Evolutionary conservation across 2,113 vertebrate genomes (phyloP).

Genomic region (Polyodon spathula): DNA sequence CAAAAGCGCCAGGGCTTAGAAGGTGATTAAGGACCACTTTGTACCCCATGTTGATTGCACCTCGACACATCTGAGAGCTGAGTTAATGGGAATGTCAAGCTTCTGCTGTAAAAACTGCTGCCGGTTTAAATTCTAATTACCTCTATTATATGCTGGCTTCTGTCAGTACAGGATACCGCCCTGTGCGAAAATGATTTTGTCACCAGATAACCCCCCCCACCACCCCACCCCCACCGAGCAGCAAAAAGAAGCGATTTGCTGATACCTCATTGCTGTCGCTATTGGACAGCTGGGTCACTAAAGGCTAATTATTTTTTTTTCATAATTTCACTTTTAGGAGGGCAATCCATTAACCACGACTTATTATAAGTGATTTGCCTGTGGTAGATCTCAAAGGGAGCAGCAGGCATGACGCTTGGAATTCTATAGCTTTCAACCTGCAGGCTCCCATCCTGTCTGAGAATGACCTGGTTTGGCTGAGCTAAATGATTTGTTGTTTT

Average conservation of each 20-base stretch:
- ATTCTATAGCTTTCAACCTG: too few species aligned
- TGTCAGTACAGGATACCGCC: conserved; percentile 8
- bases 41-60: not conserved
- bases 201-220: not conserved
- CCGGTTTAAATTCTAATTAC: conserved; percentile 44
- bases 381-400: conserved; percentile 6
- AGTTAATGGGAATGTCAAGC: conserved; percentile 12
- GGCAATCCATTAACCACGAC: conserved; percentile 56
- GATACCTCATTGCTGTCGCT: conserved; percentile 10
- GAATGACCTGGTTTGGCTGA: too few species aligned
- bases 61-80: conserved; percentile 1
- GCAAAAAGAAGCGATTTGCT: not conserved
- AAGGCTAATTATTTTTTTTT: conserved; percentile 57
- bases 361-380: conserved; percentile 56
- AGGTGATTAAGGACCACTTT: conserved; percentile 5
- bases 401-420: too few species aligned
- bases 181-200: too few species aligned
- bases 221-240: not conserved
- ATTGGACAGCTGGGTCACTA: conserved; percentile 52
- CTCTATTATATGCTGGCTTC: conserved; percentile 26
- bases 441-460: too few species aligned
- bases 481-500: too few species aligned
- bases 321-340: conserved; percentile 57
- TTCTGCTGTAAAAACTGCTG: conserved; percentile 26
- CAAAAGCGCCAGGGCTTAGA: not conserved